Evolutionary conservation across 2,888 invertebrate species (phyloP).

Genomic region (Tethea ocularis): DNA sequence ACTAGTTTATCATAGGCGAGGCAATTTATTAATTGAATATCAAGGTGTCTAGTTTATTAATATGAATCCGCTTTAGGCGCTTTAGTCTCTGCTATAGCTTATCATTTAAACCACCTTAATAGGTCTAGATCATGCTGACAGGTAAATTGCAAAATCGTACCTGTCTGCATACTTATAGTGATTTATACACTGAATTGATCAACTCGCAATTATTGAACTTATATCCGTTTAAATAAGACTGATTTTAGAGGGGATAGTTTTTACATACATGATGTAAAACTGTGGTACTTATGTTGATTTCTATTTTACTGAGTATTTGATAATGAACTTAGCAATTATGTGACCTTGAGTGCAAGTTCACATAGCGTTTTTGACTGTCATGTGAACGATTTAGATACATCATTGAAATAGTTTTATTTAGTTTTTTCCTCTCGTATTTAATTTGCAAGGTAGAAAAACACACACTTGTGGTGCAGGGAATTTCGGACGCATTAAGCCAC

Average conservation of each 20-base stretch:
- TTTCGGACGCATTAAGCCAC: too few relatives aligned
- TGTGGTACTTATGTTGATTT: constrained; percentile 59
- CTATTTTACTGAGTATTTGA: constrained; percentile 56
- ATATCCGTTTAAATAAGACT: constrained; percentile 6
- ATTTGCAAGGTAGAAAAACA: too few relatives aligned
- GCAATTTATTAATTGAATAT: too few relatives aligned
- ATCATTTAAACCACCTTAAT: constrained; percentile 45
- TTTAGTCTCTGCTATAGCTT: constrained; percentile 21
- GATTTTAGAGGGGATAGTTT: not conserved
- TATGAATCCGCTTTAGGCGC: not conserved
- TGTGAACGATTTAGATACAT: not conserved
- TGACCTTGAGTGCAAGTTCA: constrained; percentile 20
- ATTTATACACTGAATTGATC: constrained; percentile 46
- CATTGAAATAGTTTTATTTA: not conserved
- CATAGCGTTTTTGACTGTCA: not conserved
- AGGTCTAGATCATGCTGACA: constrained; percentile 70
- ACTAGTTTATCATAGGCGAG: too few relatives aligned
- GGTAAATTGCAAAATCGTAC: constrained; percentile 74
- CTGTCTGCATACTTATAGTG: constrained; percentile 62
- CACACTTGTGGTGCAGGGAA: too few relatives aligned
- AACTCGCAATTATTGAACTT: constrained; percentile 29
- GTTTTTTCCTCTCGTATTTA: not conserved
- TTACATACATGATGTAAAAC: constrained; percentile 42
- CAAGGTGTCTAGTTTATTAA: not conserved
- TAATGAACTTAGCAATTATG: constrained; percentile 47